phyloP scores from a whole-genome alignment of 2,797 vertebrate genomes.

The Leptodactylus fallax region DNA sequence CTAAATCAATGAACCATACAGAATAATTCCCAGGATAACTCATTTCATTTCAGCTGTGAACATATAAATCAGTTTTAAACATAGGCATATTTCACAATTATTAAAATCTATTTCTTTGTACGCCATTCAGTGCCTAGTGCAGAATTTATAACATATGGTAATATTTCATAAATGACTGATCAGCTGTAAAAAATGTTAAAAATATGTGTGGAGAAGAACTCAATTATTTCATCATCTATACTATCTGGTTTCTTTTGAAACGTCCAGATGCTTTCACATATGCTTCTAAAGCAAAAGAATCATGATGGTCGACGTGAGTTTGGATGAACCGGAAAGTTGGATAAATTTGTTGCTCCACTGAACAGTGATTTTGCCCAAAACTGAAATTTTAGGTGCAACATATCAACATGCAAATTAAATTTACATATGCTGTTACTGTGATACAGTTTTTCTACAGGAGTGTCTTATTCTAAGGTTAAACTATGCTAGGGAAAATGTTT shows the following conservation, averaged over 20 bases:
- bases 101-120: constrained; percentile 15
- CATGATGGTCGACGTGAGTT: constrained; percentile 1
- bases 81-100: constrained; percentile 22
- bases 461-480: too few relatives aligned
- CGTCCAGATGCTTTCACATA: constrained; percentile 33
- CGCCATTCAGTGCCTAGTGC: neutral
- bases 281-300: neutral
- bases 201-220: constrained; percentile 15
- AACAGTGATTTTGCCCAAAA: neutral
- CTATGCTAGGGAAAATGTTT: too few relatives aligned
- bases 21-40: constrained; percentile 37
- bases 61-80: constrained; percentile 31
- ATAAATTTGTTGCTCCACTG: neutral
- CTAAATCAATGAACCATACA: constrained; percentile 39
- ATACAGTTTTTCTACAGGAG: too few relatives aligned
- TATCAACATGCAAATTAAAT: too few relatives aligned
- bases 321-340: neutral
- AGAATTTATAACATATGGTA: constrained; percentile 14
- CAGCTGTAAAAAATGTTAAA: constrained; percentile 12
- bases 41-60: constrained; percentile 38
- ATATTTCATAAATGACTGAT: constrained; percentile 30
- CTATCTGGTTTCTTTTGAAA: constrained; percentile 13
- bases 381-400: too few relatives aligned
- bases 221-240: constrained; percentile 22
- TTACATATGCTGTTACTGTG: too few relatives aligned